Conservation (phyloP, 2,797 vertebrate species). For the Scleropages formosus region DNA sequence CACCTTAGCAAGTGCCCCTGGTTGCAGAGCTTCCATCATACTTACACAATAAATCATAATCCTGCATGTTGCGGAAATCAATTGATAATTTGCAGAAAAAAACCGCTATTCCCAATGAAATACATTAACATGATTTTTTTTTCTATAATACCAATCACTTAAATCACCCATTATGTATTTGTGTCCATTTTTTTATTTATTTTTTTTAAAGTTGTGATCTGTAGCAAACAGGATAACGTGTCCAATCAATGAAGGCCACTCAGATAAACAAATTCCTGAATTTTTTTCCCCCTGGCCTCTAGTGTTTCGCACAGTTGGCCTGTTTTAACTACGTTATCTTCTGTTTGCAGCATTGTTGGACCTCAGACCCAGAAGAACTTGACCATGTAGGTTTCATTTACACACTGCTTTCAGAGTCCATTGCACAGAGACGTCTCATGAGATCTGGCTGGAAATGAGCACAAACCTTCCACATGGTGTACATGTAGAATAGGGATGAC, state of each 20-base stretch:
- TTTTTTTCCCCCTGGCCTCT: slow-evolving; percentile 39
- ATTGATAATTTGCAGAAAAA: slow-evolving; percentile 40
- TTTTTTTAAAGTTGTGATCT: not conserved
- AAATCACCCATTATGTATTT: not conserved
- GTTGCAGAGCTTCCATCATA: slow-evolving; percentile 15
- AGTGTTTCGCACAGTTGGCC: not conserved
- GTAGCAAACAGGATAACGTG: not conserved
- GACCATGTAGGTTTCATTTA: slow-evolving; percentile 83
- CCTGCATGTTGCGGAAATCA: slow-evolving; percentile 52
- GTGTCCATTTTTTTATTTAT: no score
- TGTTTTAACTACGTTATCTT: slow-evolving; percentile 65
- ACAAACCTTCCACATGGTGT: no score
- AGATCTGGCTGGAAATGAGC: no score
- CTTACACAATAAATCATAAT: slow-evolving; percentile 18
- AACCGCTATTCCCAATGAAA: slow-evolving; percentile 6
- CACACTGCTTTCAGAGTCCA: slow-evolving; percentile 36
- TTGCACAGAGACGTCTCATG: not conserved
- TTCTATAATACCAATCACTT: not conserved
- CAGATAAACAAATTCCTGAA: slow-evolving; percentile 24
- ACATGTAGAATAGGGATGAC: no score
- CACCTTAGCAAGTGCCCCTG: not conserved
- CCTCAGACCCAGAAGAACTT: slow-evolving; percentile 67
- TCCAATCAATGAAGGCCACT: slow-evolving; percentile 37
- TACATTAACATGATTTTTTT: slow-evolving; percentile 18
- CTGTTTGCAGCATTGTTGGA: slow-evolving; percentile 75